Evolutionary conservation across 2,888 invertebrate species (phyloP).

Genomic region (Aproaerema taeniolella): DNA sequence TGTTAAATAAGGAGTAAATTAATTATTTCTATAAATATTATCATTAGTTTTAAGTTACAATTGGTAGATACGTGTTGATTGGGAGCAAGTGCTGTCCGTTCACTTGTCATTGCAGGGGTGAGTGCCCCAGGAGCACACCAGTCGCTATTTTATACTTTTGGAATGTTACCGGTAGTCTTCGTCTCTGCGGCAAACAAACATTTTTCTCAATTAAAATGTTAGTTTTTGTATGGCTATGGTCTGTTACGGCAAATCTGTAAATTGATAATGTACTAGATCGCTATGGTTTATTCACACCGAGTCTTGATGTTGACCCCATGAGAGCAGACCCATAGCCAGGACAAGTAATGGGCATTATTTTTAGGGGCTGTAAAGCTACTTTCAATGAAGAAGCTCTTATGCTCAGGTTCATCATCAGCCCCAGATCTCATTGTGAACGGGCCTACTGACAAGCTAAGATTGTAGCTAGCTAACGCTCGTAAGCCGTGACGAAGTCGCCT

Average conservation of each 20-base stretch:
- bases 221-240: conserved; percentile 26
- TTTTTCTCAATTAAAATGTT: conserved; percentile 54
- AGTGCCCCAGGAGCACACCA: conserved; percentile 20
- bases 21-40: conserved; percentile 50
- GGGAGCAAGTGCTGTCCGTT: conserved; percentile 8
- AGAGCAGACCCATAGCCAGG: too few species aligned
- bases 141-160: conserved; percentile 56
- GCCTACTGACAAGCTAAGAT: background rate
- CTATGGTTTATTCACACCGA: conserved; percentile 15
- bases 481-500: background rate
- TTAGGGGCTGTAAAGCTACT: too few species aligned
- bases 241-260: conserved; percentile 4
- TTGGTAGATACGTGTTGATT: conserved; percentile 9
- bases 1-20: conserved; percentile 46
- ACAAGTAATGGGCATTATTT: too few species aligned
- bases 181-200: conserved; percentile 71
- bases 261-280: too few species aligned
- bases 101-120: conserved; percentile 8
- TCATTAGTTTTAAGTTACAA: conserved; percentile 26
- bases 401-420: background rate
- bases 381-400: background rate
- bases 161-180: conserved; percentile 72
- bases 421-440: background rate
- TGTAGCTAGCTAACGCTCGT: background rate
- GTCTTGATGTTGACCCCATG: too few species aligned